Percentiles rank a stretch among this genome's conserved stretches.
These are phyloP conservation scores for Chironomus tentans DNA, from an alignment of 2,888 invertebrate species.

Conservation along the genomic window DNA sequence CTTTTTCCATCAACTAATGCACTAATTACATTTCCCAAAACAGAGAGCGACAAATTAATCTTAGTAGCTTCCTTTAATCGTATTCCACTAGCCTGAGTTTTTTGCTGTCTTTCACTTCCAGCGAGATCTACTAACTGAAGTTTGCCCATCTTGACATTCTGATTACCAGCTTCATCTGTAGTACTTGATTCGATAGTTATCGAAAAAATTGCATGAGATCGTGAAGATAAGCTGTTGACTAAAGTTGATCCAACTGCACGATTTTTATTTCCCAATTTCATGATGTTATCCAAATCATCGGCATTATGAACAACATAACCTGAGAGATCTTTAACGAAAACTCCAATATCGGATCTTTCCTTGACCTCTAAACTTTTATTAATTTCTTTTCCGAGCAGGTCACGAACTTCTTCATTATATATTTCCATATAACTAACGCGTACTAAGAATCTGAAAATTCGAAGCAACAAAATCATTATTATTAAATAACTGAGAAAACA, in stretches of 20 bases:
- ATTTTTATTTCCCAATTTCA: slow-evolving; percentile 95
- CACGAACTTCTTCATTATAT: slow-evolving; percentile 97
- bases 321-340: slow-evolving; percentile 95
- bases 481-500: slow-evolving; percentile 11
- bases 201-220: slow-evolving; percentile 97
- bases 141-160: slow-evolving; percentile 84
- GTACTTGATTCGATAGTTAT: slow-evolving; percentile 95
- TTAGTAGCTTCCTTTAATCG: slow-evolving; percentile 94
- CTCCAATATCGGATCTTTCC: slow-evolving; percentile 54
- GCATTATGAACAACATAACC: slow-evolving; percentile 97
- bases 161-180: slow-evolving; percentile 72
- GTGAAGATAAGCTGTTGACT: slow-evolving; percentile 94
- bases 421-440: slow-evolving; percentile 97
- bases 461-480: background rate
- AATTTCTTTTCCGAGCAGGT: slow-evolving; percentile 83
- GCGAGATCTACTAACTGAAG: slow-evolving; percentile 96
- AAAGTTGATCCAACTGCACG: slow-evolving; percentile 85
- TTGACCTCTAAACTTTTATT: slow-evolving; percentile 82
- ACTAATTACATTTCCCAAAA: slow-evolving; percentile 95
- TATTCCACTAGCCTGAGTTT: slow-evolving; percentile 90
- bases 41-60: slow-evolving; percentile 94
- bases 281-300: slow-evolving; percentile 87
- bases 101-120: slow-evolving; percentile 93
- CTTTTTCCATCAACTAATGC: slow-evolving; percentile 96
- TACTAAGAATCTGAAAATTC: slow-evolving; percentile 69